These are phyloP conservation scores for Hybognathus amarus DNA, from an alignment of 2,797 vertebrate genomes.

Conservation along the genomic window DNA sequence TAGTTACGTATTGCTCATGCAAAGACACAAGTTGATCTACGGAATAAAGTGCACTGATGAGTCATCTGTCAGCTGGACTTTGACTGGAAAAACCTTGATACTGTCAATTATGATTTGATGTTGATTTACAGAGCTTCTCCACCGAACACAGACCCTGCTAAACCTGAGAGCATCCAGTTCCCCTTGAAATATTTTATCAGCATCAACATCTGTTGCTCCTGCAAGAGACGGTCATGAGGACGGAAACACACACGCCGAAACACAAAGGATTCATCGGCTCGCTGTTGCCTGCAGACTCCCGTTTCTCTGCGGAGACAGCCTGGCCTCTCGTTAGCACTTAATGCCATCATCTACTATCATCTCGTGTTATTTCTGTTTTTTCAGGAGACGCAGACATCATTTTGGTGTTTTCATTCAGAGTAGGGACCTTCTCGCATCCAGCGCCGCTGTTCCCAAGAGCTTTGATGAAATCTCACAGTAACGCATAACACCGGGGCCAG, in stretches of 20 bases:
- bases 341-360: slow-evolving; percentile 41
- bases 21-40: not conserved
- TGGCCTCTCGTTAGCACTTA: slow-evolving; percentile 34
- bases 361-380: slow-evolving; percentile 31
- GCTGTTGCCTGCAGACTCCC: not conserved
- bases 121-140: not conserved
- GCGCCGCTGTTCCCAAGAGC: slow-evolving; percentile 21
- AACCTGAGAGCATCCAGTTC: not conserved
- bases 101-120: slow-evolving; percentile 14
- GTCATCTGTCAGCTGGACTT: slow-evolving; percentile 5
- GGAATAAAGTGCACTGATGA: slow-evolving; percentile 12
- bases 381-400: slow-evolving; percentile 39
- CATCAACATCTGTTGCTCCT: not conserved
- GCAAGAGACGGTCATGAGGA: not conserved
- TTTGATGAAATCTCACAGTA: slow-evolving; percentile 49
- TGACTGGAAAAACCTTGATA: slow-evolving; percentile 4
- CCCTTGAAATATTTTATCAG: slow-evolving; percentile 1
- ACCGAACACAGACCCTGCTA: not conserved
- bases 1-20: too few relatives aligned
- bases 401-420: slow-evolving; percentile 30
- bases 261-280: not conserved
- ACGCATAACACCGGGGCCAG: slow-evolving; percentile 44
- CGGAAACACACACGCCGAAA: slow-evolving; percentile 2
- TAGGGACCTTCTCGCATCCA: slow-evolving; percentile 36
- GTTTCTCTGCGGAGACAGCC: not conserved